Conservation (phyloP, 1,140 invertebrate genomes). For the Lasaia peninsularis region DNA sequence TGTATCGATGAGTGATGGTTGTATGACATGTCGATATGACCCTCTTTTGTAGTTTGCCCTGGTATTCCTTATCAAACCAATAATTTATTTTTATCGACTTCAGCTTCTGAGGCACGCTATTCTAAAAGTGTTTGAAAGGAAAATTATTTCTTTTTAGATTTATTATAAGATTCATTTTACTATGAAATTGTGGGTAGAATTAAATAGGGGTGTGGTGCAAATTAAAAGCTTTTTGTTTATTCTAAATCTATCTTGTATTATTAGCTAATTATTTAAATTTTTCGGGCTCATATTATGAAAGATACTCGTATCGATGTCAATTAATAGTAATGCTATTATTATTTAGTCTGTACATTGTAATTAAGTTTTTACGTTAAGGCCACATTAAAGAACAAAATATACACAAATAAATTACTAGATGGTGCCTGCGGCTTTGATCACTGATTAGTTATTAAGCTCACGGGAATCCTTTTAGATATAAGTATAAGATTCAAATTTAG, state of each 20-base stretch:
- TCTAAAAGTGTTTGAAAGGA: neutral
- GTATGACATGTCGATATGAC: slow-evolving; percentile 36
- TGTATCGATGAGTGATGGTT: slow-evolving; percentile 60
- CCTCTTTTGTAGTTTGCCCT: slow-evolving; percentile 36
- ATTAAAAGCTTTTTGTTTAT: neutral
- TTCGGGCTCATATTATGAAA: no score
- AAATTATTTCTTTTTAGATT: neutral
- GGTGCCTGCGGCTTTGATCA: no score
- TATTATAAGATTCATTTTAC: neutral
- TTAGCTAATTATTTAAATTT: no score
- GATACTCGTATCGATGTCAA: no score
- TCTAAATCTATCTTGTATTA: neutral
- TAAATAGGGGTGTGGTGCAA: neutral
- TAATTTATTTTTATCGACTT: slow-evolving; percentile 22
- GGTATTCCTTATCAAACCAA: slow-evolving; percentile 18
- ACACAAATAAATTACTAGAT: no score
- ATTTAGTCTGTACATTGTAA: no score
- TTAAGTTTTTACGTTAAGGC: no score
- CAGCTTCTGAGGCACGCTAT: neutral
- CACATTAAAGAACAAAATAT: no score
- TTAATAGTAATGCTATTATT: no score
- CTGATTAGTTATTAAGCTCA: no score
- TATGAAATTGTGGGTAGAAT: neutral
- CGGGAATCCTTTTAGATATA: no score
- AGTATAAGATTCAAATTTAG: no score